Conservation (phyloP, 37 sponge, comb jelly and placozoan genomes). For the Ianthella basta region DNA sequence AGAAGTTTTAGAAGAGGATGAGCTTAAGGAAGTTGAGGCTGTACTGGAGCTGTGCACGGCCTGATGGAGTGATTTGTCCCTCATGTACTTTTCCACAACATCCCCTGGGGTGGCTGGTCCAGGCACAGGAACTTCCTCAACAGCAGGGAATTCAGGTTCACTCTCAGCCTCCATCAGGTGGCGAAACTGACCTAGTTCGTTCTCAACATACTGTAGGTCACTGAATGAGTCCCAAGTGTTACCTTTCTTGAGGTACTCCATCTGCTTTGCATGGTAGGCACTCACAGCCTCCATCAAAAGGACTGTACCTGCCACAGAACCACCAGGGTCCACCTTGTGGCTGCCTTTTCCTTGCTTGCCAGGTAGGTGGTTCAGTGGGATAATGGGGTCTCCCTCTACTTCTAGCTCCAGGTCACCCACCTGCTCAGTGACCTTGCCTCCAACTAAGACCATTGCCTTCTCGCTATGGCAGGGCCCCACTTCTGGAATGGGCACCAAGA, state of each 20-base stretch:
- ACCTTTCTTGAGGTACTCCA: not conserved
- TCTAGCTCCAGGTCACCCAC: slow-evolving; percentile 8
- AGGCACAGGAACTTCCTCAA: not conserved
- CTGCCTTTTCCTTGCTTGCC: not conserved
- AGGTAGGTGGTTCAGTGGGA: no score
- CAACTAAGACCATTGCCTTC: not conserved
- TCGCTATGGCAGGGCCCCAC: slow-evolving; percentile 24
- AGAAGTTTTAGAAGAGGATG: no score
- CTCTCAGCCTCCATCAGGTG: not conserved
- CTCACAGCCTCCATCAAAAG: slow-evolving; percentile 19
- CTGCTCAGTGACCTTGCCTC: not conserved
- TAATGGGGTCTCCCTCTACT: not conserved
- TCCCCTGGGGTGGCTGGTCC: not conserved
- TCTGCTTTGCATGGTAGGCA: slow-evolving; percentile 32
- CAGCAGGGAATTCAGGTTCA: slow-evolving; percentile 6
- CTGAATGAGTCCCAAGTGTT: not conserved
- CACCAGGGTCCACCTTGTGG: no score
- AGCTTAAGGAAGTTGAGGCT: no score
- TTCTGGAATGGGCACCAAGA: not conserved
- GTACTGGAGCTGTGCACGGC: no score
- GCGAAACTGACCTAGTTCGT: not conserved
- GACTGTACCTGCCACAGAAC: not conserved
- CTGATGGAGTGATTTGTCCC: not conserved
- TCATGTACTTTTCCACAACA: not conserved
- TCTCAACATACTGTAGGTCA: not conserved